Evolutionary conservation across 2,888 invertebrate species (phyloP).

Genomic region (Chymomyza fuscimana): DNA sequence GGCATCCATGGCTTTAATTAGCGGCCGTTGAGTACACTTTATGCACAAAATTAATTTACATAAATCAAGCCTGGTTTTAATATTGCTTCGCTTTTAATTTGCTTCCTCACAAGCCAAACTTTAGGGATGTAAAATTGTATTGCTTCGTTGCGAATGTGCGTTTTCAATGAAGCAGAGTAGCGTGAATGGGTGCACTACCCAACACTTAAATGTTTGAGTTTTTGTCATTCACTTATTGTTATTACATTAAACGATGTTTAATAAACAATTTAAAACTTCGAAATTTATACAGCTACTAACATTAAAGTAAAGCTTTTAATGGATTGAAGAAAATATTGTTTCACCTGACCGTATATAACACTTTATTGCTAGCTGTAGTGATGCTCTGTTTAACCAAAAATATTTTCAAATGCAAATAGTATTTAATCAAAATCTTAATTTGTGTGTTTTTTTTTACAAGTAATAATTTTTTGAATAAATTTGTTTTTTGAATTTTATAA

Average conservation of each 20-base stretch:
- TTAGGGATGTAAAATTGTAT: conserved; percentile 49
- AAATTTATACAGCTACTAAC: too few species aligned
- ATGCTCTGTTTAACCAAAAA: too few species aligned
- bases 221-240: background rate
- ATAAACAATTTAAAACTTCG: too few species aligned
- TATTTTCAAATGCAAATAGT: too few species aligned
- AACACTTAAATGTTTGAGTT: background rate
- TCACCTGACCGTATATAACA: too few species aligned
- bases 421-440: too few species aligned
- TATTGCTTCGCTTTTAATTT: background rate
- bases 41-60: conserved; percentile 47
- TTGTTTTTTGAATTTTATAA: too few species aligned
- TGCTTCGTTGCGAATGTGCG: background rate
- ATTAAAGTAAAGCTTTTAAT: too few species aligned
- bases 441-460: too few species aligned
- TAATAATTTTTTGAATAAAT: too few species aligned
- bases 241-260: background rate
- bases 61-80: background rate
- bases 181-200: background rate
- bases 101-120: conserved; percentile 50
- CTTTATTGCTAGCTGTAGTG: too few species aligned
- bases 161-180: background rate
- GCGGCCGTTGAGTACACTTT: conserved; percentile 28
- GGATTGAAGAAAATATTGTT: too few species aligned
- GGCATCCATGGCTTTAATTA: conserved; percentile 54